Evolutionary conservation across 2,888 invertebrate species (phyloP).

Genomic region (Stenchaetothrips biformis): DNA sequence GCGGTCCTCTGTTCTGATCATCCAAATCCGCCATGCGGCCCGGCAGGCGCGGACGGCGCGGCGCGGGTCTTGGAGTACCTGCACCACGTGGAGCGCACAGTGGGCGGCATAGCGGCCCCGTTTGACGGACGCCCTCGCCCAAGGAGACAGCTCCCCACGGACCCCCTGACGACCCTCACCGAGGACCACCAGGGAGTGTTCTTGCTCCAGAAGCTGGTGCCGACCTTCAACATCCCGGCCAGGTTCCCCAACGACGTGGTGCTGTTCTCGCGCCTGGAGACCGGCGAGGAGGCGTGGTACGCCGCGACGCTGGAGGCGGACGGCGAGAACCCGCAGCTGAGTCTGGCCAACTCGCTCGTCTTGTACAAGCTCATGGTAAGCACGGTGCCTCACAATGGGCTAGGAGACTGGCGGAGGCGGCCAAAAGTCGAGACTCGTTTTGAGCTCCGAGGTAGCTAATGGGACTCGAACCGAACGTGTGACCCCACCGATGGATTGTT

Average conservation of each 20-base stretch:
- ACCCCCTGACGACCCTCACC: neutral
- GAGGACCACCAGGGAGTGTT: neutral
- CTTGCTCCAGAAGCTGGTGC: neutral
- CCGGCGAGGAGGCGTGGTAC: neutral
- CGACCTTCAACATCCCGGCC: neutral
- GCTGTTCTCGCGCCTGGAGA: neutral
- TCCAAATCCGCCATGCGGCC: neutral
- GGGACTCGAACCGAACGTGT: no score
- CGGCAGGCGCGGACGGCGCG: neutral
- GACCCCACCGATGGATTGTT: no score
- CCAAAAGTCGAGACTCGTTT: no score
- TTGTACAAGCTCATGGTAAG: neutral
- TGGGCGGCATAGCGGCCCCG: neutral
- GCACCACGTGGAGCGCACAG: neutral
- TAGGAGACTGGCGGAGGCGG: no score
- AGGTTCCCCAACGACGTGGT: constrained; percentile 12
- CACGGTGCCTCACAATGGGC: no score
- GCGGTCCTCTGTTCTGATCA: neutral
- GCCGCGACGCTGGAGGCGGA: constrained; percentile 19
- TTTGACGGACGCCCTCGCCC: neutral
- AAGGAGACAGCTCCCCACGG: neutral
- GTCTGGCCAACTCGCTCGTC: neutral
- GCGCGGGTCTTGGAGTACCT: neutral
- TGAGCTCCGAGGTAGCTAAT: no score
- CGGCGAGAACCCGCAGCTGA: neutral